Evolutionary conservation across 2,797 vertebrate species (phyloP), one percentile per base, ranked within the genome.

Genomic region (Protosalanx chinensis): DNA sequence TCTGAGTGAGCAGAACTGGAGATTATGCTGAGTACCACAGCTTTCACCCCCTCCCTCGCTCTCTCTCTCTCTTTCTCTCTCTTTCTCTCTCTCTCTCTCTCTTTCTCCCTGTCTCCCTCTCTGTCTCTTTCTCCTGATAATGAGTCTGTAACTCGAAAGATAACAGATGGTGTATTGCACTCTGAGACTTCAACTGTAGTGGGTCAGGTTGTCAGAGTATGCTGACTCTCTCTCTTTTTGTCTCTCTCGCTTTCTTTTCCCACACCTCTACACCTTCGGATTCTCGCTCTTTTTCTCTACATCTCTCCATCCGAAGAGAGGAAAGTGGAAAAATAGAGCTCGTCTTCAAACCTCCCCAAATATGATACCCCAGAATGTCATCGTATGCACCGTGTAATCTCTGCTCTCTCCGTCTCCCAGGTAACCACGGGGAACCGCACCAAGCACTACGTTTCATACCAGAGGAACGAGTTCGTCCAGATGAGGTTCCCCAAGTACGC

Each of bases 401-500:
- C 1, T 70, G 65, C 59, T 65, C 46, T 62, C 2, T 79, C 3
- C n/a, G 2, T 80, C 68, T 73, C 69, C 51, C 75, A 95, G 94
- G 92, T 93, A 56, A 96, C 97, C 10, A 88, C 92, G 60, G 91
- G 92, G 53, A 98, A 97, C 86, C 91, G 90, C 33, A 98, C 95
- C 64, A 97, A 93, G 71, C 94, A 97, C 85, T 98, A 93, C 0
- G 94, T 98, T 56, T 98, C 97, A 1, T 94, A 95, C 57, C 93
- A 86, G 4, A 94, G 96, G 49, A 92, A 89, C 3, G 93, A 92
- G 30, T 99, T 98, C 60, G 90, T 95, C 61, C 95, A 93, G 86
- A 98, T 99, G 96, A 95, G 92, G 77, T 90, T 99, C 77, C 96
- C 97, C 29, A 99, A 98, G 87, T 97, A 97, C 0, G 91, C 97